Evolutionary conservation across 2,797 vertebrate species (phyloP).

Genomic region (Parambassis ranga): DNA sequence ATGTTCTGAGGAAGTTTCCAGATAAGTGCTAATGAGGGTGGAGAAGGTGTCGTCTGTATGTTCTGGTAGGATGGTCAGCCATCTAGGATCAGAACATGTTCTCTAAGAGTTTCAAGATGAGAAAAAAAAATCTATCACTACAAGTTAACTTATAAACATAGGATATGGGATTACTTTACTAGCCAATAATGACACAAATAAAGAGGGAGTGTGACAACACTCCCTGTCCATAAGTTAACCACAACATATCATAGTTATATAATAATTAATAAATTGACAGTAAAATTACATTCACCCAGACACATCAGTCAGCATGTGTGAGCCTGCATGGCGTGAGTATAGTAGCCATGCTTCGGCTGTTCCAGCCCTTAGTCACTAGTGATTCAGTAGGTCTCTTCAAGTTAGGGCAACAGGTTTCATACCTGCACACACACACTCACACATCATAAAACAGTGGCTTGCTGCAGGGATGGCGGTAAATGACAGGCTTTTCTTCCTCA

Average conservation of each 20-base stretch:
- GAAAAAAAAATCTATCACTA: not conserved
- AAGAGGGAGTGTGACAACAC: no score
- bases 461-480: slow-evolving; percentile 22
- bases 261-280: no score
- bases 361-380: slow-evolving; percentile 69
- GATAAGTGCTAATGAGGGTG: no score
- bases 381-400: slow-evolving; percentile 70
- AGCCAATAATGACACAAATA: no score
- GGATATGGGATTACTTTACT: no score
- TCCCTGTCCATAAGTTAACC: no score
- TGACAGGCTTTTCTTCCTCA: slow-evolving; percentile 7
- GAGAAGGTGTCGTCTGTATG: no score
- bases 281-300: slow-evolving; percentile 16
- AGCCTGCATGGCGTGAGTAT: slow-evolving; percentile 60
- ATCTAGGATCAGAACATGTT: no score
- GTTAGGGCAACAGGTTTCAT: slow-evolving; percentile 66
- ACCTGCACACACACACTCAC: slow-evolving; percentile 14
- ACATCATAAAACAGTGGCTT: slow-evolving; percentile 1
- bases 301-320: slow-evolving; percentile 26
- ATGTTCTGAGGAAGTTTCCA: no score
- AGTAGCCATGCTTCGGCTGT: slow-evolving; percentile 44
- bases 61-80: no score
- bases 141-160: not conserved
- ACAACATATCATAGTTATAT: no score
- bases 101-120: no score